Percentiles rank a stretch among this genome's conserved stretches.
phyloP scores from a whole-genome alignment of 2,797 vertebrate genomes.

The Anguilla obscura region DNA sequence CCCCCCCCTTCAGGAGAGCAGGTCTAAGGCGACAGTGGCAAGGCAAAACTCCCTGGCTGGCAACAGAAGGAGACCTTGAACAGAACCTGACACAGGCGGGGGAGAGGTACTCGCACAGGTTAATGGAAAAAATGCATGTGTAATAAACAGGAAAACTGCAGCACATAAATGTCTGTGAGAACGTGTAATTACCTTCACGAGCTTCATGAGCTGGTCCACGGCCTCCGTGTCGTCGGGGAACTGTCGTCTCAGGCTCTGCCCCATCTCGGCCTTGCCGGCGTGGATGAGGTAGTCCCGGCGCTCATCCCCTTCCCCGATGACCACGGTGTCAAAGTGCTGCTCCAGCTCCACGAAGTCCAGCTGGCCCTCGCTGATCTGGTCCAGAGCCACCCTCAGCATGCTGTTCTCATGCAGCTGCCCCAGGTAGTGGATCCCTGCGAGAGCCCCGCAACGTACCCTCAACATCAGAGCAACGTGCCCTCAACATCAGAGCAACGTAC shows the following conservation, averaged over 20 bases:
- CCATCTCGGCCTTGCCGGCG: constrained; percentile 67
- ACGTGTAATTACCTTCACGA: constrained; percentile 76
- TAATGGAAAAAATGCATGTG: too few relatives aligned
- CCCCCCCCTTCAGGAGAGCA: too few relatives aligned
- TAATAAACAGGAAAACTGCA: background rate
- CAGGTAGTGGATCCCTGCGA: constrained; percentile 77
- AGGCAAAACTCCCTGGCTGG: too few relatives aligned
- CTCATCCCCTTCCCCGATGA: constrained; percentile 63
- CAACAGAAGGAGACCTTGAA: too few relatives aligned
- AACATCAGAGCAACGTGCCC: background rate
- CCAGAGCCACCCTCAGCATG: constrained; percentile 72
- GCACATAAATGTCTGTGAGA: background rate
- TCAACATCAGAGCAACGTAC: background rate
- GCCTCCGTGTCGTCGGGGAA: constrained; percentile 71
- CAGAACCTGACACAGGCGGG: too few relatives aligned
- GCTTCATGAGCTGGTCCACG: constrained; percentile 73
- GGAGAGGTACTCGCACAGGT: too few relatives aligned
- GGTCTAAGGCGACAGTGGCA: too few relatives aligned
- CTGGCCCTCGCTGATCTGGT: constrained; percentile 78
- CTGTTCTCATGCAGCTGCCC: constrained; percentile 77
- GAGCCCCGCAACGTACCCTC: background rate
- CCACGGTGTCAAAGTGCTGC: constrained; percentile 77
- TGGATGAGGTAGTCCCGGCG: constrained; percentile 70
- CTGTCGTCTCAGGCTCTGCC: constrained; percentile 69
- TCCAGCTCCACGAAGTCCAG: constrained; percentile 73